Conservation (phyloP, 53 echinoderm and acorn worm genomes). For the Henricia sp. region DNA sequence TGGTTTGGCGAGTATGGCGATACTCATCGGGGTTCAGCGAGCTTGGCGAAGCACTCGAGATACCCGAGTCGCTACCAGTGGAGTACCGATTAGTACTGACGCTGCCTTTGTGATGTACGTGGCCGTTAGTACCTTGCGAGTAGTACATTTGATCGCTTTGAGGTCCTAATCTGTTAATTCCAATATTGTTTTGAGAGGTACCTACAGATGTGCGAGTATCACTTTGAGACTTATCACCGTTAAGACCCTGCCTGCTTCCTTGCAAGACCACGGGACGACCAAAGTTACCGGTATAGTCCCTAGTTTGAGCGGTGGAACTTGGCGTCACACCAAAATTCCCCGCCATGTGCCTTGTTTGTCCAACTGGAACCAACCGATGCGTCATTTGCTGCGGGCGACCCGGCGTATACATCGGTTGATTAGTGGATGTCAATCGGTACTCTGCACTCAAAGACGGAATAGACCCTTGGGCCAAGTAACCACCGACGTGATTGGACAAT, state of each 20-base stretch:
- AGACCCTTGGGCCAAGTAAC: constrained; percentile 43
- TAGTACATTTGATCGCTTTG: constrained; percentile 49
- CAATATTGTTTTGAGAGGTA: constrained; percentile 3
- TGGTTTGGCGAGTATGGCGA: constrained; percentile 61
- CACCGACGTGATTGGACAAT: constrained; percentile 38
- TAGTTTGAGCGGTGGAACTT: constrained; percentile 28
- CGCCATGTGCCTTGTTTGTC: constrained; percentile 24
- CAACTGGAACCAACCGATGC: constrained; percentile 42
- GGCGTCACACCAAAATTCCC: not conserved
- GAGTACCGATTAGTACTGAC: constrained; percentile 48
- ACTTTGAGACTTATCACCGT: constrained; percentile 29
- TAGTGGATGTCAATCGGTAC: constrained; percentile 49
- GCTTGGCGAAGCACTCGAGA: constrained; percentile 54
- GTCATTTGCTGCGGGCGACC: constrained; percentile 55
- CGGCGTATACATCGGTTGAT: constrained; percentile 30
- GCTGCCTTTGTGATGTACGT: constrained; percentile 52
- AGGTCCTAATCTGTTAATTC: constrained; percentile 10
- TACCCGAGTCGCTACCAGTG: constrained; percentile 52
- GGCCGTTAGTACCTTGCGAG: constrained; percentile 56
- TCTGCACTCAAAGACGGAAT: constrained; percentile 54
- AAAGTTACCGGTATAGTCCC: constrained; percentile 44
- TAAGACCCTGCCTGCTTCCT: constrained; percentile 29
- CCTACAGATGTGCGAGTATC: constrained; percentile 40
- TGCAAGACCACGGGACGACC: constrained; percentile 29
- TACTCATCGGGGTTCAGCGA: constrained; percentile 64